Base-by-base conservation (phyloP, 2,888 invertebrate species). In the Yponomeuta malinellus region DNA sequence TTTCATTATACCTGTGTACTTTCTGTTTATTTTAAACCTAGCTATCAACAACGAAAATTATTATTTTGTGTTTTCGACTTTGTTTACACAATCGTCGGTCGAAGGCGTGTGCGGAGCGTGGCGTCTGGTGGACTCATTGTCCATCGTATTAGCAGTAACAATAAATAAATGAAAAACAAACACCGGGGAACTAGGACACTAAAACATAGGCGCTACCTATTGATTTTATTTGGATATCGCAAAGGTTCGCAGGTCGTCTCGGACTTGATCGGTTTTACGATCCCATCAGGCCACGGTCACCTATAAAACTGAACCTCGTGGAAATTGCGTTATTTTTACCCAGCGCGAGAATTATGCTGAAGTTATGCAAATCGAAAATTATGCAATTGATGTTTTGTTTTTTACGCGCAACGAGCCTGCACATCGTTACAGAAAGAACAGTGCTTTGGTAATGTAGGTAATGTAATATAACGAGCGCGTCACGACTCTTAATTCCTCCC, bases 401-500 rank as follows among this genome's bases (percentile, higher is more conserved):
- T 68, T 68, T 68, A 43, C 68, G 43, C 23, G 48, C 33, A 67
- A 67, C 67, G 43, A 67, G 37, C 15, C 65, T 65, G 65, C 65
- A 65, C 65, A 12, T 59, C 15, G 5, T 59, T 59, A 59, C 52
- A 65, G n/a, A 65, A 65, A 33, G 33, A 65, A 31, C 65, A 65
- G 33, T 10, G 12, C 31, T 65, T 29, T 65, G n/a, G 65, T 65
- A 65, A 65, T 12, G 31, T 65, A 31, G 65, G 33, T 65, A 65
- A 65, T 59, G 52, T 59, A 59, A 59, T 12, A 52, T 59, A 59
- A 59, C 33, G 65, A 33, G 29, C 65, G 33, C 29, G 65, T 65
- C 65, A 65, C 65, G 65, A 65, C 33, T 31, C 31, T 12, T 65
- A 29, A 33, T 65, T 31, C 31, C 65, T 29, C 65, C 29, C 65